Percentiles rank a stretch among this genome's conserved stretches.
phyloP scores from a whole-genome alignment of 2,113 vertebrate species.

The Caretta caretta region DNA sequence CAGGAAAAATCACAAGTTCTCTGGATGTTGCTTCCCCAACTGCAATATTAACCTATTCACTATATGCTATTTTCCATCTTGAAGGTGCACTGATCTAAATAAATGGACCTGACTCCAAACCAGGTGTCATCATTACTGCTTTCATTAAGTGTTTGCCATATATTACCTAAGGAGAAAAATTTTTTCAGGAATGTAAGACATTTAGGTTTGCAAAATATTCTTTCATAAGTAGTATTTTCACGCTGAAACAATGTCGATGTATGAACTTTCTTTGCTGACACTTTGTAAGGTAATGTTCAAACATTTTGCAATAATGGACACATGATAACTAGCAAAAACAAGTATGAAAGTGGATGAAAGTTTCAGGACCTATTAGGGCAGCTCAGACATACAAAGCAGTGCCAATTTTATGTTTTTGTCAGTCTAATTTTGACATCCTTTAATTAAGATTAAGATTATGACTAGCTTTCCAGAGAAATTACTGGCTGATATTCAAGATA shows the following conservation, averaged over 20 bases:
- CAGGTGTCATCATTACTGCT: neutral
- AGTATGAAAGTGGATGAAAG: neutral
- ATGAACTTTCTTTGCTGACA: neutral
- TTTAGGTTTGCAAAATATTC: neutral
- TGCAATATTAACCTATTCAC: neutral
- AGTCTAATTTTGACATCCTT: constrained; percentile 45
- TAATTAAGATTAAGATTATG: constrained; percentile 54
- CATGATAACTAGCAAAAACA: neutral
- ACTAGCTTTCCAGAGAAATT: constrained; percentile 46
- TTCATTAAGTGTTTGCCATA: neutral
- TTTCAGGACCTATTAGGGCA: neutral
- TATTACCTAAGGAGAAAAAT: neutral
- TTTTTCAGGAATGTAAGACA: neutral
- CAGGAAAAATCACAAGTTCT: neutral
- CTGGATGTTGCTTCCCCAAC: neutral
- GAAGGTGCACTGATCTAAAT: neutral
- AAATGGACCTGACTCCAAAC: neutral
- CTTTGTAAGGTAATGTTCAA: neutral
- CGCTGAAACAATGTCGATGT: neutral
- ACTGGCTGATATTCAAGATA: constrained; percentile 13
- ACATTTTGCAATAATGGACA: neutral
- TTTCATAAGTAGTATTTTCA: neutral
- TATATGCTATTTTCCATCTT: neutral
- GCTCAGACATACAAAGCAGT: constrained; percentile 21
- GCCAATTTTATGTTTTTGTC: constrained; percentile 27